Percentiles rank a stretch among this genome's conserved stretches.
These are phyloP conservation scores for Callorhinus ursinus DNA, from an alignment of 2,113 vertebrate species.

Conservation along the genomic window DNA sequence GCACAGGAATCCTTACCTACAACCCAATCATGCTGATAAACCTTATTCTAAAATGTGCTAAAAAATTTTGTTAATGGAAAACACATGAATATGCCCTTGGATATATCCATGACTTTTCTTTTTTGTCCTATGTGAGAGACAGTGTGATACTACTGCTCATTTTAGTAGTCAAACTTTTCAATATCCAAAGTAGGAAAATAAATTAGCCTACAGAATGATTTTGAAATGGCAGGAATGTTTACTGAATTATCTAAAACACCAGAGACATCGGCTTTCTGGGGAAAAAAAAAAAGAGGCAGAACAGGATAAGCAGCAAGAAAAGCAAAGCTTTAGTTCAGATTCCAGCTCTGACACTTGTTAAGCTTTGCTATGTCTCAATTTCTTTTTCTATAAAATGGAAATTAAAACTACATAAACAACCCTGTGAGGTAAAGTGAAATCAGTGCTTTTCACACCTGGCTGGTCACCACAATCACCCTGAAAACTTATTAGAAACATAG, in stretches of 20 bases:
- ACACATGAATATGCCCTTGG: not conserved
- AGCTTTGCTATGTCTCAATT: conserved; percentile 11
- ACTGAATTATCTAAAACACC: conserved; percentile 4
- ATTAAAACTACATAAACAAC: conserved; percentile 26
- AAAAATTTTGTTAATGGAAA: not conserved
- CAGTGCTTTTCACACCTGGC: not conserved
- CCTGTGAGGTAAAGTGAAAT: conserved; percentile 44
- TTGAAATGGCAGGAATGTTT: conserved; percentile 8
- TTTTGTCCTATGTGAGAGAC: not conserved
- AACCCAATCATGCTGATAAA: not conserved
- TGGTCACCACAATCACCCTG: not conserved
- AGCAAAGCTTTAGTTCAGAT: conserved; percentile 25
- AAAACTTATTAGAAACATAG: conserved; percentile 37
- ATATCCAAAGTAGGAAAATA: not conserved
- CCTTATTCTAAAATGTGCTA: not conserved
- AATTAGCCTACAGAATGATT: not conserved
- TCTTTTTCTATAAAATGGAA: conserved; percentile 40
- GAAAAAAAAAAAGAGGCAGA: not conserved
- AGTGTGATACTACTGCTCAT: not conserved
- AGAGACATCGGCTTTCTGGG: conserved; percentile 9
- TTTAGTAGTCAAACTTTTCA: conserved; percentile 39
- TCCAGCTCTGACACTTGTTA: not conserved
- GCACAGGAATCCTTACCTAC: not conserved
- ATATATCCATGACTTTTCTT: not conserved
- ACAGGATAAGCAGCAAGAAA: not conserved